Percentiles rank a stretch among this genome's conserved stretches.
phyloP scores from a whole-genome alignment of 2,888 invertebrate species.

The Acrocyrtus sp. region DNA sequence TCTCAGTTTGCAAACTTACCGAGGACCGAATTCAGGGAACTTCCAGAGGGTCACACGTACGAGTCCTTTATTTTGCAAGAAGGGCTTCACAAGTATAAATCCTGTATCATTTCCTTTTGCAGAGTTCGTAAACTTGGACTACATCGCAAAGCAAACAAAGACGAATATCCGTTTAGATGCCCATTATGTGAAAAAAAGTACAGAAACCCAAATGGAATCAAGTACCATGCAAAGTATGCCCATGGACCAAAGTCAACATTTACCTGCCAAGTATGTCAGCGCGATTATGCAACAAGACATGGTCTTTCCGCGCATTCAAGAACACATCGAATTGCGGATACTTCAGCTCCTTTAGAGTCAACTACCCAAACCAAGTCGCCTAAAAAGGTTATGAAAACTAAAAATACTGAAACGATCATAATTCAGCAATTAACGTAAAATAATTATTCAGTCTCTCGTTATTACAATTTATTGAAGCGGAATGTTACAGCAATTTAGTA shows the following conservation, averaged over 20 bases:
- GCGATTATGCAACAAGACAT: conserved; percentile 17
- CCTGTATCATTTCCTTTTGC: not conserved
- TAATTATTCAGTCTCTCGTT: too few species aligned
- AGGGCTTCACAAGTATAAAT: conserved; percentile 22
- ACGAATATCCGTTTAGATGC: conserved; percentile 67
- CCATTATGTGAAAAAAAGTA: conserved; percentile 88
- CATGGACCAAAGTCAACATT: conserved; percentile 84
- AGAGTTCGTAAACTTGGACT: conserved; percentile 23
- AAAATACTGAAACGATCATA: too few species aligned
- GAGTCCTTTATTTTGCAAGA: conserved; percentile 23
- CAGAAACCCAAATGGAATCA: conserved; percentile 89
- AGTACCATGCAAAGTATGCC: conserved; percentile 87
- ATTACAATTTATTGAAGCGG: too few species aligned
- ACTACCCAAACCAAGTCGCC: not conserved
- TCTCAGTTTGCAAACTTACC: not conserved
- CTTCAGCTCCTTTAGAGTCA: too few species aligned
- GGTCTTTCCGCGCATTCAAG: conserved; percentile 11
- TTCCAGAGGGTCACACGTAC: conserved; percentile 7
- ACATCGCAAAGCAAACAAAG: conserved; percentile 1
- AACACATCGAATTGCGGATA: too few species aligned
- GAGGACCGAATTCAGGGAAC: not conserved
- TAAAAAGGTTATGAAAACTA: not conserved
- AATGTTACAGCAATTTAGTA: too few species aligned
- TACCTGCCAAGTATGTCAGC: conserved; percentile 23
- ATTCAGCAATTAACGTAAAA: too few species aligned